Base-by-base conservation (phyloP, 2,113 vertebrate species). In the Antechinus stuartii region DNA sequence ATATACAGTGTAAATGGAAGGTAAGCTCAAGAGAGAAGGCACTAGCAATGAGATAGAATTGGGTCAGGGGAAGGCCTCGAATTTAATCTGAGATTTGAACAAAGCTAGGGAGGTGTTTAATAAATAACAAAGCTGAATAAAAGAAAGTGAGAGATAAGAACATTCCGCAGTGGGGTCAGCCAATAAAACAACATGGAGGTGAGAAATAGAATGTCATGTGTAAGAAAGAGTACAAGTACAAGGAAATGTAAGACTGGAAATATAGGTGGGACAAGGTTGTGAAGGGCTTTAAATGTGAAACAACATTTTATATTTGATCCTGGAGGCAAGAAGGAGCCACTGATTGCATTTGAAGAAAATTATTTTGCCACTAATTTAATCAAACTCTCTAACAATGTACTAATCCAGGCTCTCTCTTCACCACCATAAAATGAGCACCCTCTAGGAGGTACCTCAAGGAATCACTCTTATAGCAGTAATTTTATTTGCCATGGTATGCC, bases 301-400 rank as follows among this genome's bases (percentile, higher is more conserved):
- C 10, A 61, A 0, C 9, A 61, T 61, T 27, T 61, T 61, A 61
- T 61, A 30, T 61, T 61, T 57, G 57, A 30, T 61, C 27, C 27
- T 61, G 27, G 57, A 61, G 27, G 27, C 14, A 61, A 61, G 11
- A 61, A 35, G 9, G 14, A 68, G 30, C 14, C 30, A 12, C 30
- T n/a, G 61, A 19, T 35, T n/a, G 16, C 12, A 19, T 3, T 76
- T 22, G 4, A n/a, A 14, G 30, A n/a, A 68, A 76, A n/a, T n/a
- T 76, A 61, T 61, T 61, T 61, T 61, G 27, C 27, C 27, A 76
- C 4, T 76, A n/a, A 76, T 19, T 19, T 76, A 76, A 89, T 56
- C 46, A 76, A 92, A 96, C 47, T 57, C 90, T 55, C 25, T 54
- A 61, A 91, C 35, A 55, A 84, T 61, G 9, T 89, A 91, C 92